Evolutionary conservation across 2,113 vertebrate species (phyloP).

Genomic region (Steatornis caripensis): DNA sequence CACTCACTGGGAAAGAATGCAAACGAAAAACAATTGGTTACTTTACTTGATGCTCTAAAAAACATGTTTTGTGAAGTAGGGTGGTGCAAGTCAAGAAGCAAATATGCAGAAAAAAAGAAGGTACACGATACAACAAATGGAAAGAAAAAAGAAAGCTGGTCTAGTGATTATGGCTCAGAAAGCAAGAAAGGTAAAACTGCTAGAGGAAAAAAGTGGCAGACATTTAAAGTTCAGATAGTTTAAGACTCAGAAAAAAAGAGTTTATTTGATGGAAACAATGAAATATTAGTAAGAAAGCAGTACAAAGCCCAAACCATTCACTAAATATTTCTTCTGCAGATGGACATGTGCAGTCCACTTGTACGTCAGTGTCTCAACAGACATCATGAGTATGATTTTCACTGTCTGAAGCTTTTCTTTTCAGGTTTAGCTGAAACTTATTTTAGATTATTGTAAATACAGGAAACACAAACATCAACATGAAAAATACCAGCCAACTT

Average conservation of each 20-base stretch:
- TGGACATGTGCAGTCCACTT: neutral
- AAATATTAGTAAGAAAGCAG: neutral
- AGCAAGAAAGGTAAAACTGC: neutral
- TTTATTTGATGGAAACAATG: neutral
- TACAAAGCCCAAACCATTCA: neutral
- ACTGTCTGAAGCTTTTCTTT: neutral
- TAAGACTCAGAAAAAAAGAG: neutral
- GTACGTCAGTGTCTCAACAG: neutral
- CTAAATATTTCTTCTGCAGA: neutral
- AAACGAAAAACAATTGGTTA: neutral
- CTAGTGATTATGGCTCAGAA: neutral
- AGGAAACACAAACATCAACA: neutral
- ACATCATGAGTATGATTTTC: neutral
- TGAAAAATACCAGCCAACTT: neutral
- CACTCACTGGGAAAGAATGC: neutral
- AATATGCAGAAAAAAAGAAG: neutral
- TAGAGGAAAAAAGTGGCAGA: neutral
- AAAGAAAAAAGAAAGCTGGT: neutral
- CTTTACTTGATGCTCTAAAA: neutral
- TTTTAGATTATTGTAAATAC: neutral
- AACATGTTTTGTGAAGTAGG: accelerated
- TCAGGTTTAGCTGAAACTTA: neutral
- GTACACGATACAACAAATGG: neutral
- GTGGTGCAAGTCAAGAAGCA: neutral
- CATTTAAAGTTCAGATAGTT: neutral